phyloP scores from a whole-genome alignment of 2,888 invertebrate species.

The Frankliniella intonsa region DNA sequence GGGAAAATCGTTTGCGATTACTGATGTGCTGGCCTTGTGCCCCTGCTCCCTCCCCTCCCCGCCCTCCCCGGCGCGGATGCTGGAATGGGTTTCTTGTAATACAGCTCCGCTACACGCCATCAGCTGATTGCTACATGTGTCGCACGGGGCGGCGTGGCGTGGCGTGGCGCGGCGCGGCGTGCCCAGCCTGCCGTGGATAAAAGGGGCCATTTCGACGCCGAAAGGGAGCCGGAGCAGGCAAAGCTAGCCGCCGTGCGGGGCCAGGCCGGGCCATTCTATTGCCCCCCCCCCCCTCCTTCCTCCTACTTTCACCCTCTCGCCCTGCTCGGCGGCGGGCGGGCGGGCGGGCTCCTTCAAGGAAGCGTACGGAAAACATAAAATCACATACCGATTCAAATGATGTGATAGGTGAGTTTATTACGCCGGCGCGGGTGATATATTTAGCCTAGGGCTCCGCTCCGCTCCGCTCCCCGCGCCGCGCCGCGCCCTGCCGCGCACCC shows the following conservation, averaged over 20 bases:
- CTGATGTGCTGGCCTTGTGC: too few species aligned
- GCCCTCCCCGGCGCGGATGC: neutral
- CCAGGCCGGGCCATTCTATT: neutral
- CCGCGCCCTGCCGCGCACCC: neutral
- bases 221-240: neutral
- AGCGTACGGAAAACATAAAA: slow-evolving; percentile 18
- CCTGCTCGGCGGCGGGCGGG: neutral
- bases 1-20: too few species aligned
- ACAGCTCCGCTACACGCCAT: neutral
- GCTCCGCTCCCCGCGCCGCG: neutral
- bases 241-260: too few species aligned
- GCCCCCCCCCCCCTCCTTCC: too few species aligned
- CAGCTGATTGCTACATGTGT: slow-evolving; percentile 26
- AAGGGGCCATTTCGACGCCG: neutral
- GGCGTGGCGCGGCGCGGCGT: neutral
- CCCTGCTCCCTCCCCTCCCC: too few species aligned
- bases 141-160: neutral
- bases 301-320: neutral
- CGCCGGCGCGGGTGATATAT: slow-evolving; percentile 7
- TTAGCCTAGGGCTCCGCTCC: neutral
- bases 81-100: neutral
- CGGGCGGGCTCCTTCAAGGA: too few species aligned
- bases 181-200: neutral
- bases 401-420: slow-evolving; percentile 25
- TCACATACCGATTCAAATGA: slow-evolving; percentile 15